Percentiles rank a stretch among this genome's conserved stretches.
phyloP scores from a whole-genome alignment of 2,888 invertebrate genomes.

The Lepidochrysops patricia region DNA sequence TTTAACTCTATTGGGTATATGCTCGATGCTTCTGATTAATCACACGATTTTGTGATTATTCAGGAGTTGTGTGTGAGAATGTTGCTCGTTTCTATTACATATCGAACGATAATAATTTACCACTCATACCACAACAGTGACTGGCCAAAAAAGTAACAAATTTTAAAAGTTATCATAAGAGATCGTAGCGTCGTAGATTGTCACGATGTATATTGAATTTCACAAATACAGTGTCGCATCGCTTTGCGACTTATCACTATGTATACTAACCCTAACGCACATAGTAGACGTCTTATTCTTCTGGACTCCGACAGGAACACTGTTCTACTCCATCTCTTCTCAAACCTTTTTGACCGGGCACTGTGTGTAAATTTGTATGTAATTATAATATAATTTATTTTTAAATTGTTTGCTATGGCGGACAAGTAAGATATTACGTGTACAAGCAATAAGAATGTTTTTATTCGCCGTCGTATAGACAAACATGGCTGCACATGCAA shows the following conservation, averaged over 20 bases:
- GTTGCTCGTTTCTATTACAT: slow-evolving; percentile 34
- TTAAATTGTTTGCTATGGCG: slow-evolving; percentile 65
- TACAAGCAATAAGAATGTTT: slow-evolving; percentile 72
- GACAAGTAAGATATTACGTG: slow-evolving; percentile 65
- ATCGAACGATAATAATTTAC: slow-evolving; percentile 55
- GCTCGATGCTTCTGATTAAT: background rate
- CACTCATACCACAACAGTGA: slow-evolving; percentile 31
- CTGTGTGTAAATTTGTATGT: slow-evolving; percentile 32
- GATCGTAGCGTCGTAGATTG: too few relatives aligned
- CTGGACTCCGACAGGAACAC: too few relatives aligned
- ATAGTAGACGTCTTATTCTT: too few relatives aligned
- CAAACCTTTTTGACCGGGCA: slow-evolving; percentile 31
- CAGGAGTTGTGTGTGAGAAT: background rate
- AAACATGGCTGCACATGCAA: slow-evolving; percentile 52
- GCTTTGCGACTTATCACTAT: too few relatives aligned
- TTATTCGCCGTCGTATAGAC: slow-evolving; percentile 59
- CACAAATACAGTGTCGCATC: too few relatives aligned
- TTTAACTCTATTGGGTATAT: too few relatives aligned
- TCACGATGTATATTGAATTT: too few relatives aligned
- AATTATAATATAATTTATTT: slow-evolving; percentile 40
- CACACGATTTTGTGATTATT: background rate
- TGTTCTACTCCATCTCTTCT: too few relatives aligned
- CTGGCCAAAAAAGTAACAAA: background rate
- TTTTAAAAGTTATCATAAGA: too few relatives aligned
- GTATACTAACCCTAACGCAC: too few relatives aligned